Base-by-base conservation (phyloP, 2,797 vertebrate species). In the Labroides dimidiatus region DNA sequence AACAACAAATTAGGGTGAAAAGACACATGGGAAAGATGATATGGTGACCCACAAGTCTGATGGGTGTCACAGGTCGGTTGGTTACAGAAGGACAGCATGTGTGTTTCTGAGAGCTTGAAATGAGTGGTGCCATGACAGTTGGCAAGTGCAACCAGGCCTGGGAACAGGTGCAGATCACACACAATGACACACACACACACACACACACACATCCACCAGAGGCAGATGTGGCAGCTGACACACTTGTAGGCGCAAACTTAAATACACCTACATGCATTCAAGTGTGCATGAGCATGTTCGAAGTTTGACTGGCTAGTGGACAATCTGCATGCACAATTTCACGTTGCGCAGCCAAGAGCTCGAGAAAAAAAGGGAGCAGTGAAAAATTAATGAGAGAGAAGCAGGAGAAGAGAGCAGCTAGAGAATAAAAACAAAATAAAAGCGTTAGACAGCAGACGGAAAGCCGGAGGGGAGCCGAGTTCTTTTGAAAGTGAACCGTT, bases 381-480 rank as follows among this genome's bases (percentile, higher is more conserved):
- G 77, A 86, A 86, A 87, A 84, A 87, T 80, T 74, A 67, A 90
- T 75, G 78, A 86, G 69, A 74, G 30, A 51, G 58, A 71, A n/a
- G n/a, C n/a, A 89, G 68, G 13, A 39, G 37, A 39, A 51, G 24
- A 33, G 50, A 52, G 50, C 50, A 52, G 50, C 48, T 8, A 60
- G 57, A 70, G 39, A 81, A 62, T 36, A 30, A 78, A 69, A 82
- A 77, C 64, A 72, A 86, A 87, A 75, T 72, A 64, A 84, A 87
- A 76, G 75, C 73, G 60, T 74, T 64, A 61, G 69, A 80, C 70
- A 75, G 72, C 76, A 80, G 63, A 78, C 80, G 44, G 68, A 78
- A 59, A 75, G 53, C 79, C 30, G 16, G 53, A 57, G 82, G 69
- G 74, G 24, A 53, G 57, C 64, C 65, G 20, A 48, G 62, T 59